phyloP scores from a whole-genome alignment of 1,140 invertebrate genomes.

The Lepidostoma basale region DNA sequence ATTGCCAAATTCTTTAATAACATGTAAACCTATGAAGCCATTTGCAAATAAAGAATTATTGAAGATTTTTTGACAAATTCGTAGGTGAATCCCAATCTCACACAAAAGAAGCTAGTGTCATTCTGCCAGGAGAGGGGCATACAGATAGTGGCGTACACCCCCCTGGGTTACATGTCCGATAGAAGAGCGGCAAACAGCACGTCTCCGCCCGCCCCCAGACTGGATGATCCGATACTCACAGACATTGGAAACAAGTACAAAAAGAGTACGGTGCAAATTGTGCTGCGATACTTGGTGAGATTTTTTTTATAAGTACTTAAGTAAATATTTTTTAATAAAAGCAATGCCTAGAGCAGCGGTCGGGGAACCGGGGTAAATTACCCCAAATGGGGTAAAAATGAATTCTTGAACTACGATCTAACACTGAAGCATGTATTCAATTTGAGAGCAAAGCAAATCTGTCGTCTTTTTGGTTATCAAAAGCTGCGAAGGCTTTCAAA shows the following conservation, averaged over 20 bases:
- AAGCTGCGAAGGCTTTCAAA: too few species aligned
- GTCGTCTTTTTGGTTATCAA: background rate
- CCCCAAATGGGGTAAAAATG: too few species aligned
- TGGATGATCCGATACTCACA: slow-evolving; percentile 68
- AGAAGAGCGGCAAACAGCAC: slow-evolving; percentile 54
- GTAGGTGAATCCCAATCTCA: slow-evolving; percentile 71
- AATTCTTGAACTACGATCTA: background rate
- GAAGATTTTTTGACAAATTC: slow-evolving; percentile 10
- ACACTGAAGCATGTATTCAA: background rate
- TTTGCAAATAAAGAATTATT: too few species aligned
- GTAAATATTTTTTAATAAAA: background rate
- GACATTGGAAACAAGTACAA: slow-evolving; percentile 70
- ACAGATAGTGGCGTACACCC: slow-evolving; percentile 77
- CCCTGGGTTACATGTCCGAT: slow-evolving; percentile 70
- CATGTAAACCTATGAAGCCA: too few species aligned
- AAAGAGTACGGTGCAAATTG: slow-evolving; percentile 73
- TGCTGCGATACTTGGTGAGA: slow-evolving; percentile 67
- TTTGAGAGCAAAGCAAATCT: background rate
- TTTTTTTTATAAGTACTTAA: background rate
- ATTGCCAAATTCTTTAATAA: too few species aligned
- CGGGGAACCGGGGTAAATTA: too few species aligned
- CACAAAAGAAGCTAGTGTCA: slow-evolving; percentile 71
- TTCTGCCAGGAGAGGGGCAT: slow-evolving; percentile 74
- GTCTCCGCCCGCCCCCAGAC: slow-evolving; percentile 60
- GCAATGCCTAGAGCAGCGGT: too few species aligned